Evolutionary conservation across 2,797 vertebrate species (phyloP).

Genomic region (Kryptopterus vitreolus): DNA sequence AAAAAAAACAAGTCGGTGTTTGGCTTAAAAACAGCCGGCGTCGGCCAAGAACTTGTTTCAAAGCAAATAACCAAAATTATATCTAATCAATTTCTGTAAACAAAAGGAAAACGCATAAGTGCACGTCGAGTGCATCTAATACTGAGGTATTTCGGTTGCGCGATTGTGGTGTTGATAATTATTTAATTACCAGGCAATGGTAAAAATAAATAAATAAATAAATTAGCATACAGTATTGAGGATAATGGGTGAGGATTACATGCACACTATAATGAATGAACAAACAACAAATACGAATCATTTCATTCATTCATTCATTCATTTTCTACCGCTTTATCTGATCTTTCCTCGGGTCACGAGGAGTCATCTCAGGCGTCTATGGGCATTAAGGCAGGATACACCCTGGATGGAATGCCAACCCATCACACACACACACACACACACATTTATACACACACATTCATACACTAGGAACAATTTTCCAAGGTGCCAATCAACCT

Average conservation of each 20-base stretch:
- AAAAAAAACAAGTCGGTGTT: background rate
- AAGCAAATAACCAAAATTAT: constrained; percentile 1
- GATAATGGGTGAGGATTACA: background rate
- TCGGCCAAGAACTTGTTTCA: background rate
- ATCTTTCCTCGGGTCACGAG: too few species aligned
- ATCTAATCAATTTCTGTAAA: background rate
- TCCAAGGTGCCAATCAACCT: too few species aligned
- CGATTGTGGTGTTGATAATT: background rate
- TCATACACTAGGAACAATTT: too few species aligned
- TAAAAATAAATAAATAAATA: too few species aligned
- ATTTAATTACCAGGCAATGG: too few species aligned
- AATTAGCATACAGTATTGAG: background rate
- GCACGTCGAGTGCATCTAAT: background rate
- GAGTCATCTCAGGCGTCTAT: too few species aligned
- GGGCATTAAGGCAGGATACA: too few species aligned
- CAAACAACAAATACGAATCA: background rate
- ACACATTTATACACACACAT: too few species aligned
- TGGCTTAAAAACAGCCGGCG: background rate
- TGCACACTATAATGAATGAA: background rate
- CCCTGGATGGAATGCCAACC: too few species aligned
- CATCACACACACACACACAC: too few species aligned
- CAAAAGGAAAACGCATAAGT: background rate
- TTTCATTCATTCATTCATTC: too few species aligned
- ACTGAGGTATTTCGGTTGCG: background rate
- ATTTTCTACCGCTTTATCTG: too few species aligned